Evolutionary conservation across 2,113 vertebrate genomes (phyloP).

Genomic region (Nothobranchius furzeri): DNA sequence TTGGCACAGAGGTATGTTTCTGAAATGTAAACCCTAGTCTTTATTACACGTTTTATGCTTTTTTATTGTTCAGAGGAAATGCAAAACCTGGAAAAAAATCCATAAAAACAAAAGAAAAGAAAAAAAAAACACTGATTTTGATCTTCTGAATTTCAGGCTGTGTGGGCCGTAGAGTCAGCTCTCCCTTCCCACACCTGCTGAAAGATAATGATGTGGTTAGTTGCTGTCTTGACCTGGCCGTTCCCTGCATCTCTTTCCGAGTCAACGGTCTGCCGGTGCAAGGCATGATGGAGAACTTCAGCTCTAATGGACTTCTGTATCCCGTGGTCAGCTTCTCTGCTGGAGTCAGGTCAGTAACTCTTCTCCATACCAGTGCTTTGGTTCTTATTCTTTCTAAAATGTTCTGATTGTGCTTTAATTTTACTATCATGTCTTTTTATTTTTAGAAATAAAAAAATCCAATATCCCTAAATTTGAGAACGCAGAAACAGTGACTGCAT

Average conservation of each 20-base stretch:
- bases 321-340: constrained; percentile 95
- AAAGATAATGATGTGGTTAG: constrained; percentile 91
- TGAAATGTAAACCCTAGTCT: not conserved
- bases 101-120: too few species aligned
- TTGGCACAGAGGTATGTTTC: not conserved
- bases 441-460: not conserved
- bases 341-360: constrained; percentile 87
- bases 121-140: not conserved
- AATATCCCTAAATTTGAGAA: too few species aligned
- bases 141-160: constrained; percentile 77
- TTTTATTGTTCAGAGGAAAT: not conserved
- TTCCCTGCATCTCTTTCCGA: constrained; percentile 91
- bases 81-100: not conserved
- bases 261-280: constrained; percentile 96
- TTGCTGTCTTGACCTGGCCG: constrained; percentile 91
- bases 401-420: too few species aligned
- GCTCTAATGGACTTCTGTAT: constrained; percentile 85
- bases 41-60: not conserved
- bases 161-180: constrained; percentile 87
- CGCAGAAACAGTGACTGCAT: not conserved
- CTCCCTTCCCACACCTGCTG: constrained; percentile 88
- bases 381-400: not conserved
- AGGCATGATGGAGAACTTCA: constrained; percentile 97
- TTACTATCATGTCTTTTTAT: not conserved
- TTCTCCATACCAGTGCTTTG: too few species aligned